Evolutionary conservation across 1,140 invertebrate species (phyloP).

Genomic region (Drosophila hydei): DNA sequence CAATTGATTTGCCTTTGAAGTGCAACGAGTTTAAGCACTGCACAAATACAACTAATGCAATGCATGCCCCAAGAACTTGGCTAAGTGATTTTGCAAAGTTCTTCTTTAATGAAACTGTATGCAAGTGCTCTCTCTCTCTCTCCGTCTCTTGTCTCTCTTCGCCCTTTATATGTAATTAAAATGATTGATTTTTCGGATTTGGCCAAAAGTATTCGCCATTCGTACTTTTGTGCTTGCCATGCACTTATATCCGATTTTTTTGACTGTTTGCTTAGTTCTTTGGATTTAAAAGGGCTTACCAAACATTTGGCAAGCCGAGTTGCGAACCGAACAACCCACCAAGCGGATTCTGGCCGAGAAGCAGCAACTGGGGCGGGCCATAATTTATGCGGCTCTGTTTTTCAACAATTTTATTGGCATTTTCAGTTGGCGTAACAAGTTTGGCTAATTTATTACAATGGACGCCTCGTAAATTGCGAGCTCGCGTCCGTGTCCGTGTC

Average conservation of each 20-base stretch:
- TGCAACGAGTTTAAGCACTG: slow-evolving; percentile 61
- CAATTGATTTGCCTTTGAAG: slow-evolving; percentile 68
- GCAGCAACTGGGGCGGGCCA: slow-evolving; percentile 11
- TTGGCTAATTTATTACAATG: slow-evolving; percentile 70
- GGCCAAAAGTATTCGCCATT: slow-evolving; percentile 3
- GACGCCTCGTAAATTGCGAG: slow-evolving; percentile 60
- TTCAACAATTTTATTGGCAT: slow-evolving; percentile 71
- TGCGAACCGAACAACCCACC: not conserved
- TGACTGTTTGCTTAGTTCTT: not conserved
- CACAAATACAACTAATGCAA: slow-evolving; percentile 71
- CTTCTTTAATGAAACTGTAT: slow-evolving; percentile 39
- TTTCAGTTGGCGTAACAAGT: slow-evolving; percentile 69
- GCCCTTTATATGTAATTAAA: slow-evolving; percentile 48
- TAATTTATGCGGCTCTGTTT: slow-evolving; percentile 62
- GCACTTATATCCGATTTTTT: slow-evolving; percentile 17
- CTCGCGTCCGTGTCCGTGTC: slow-evolving; percentile 3
- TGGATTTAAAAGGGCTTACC: slow-evolving; percentile 11
- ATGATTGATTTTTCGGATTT: slow-evolving; percentile 50
- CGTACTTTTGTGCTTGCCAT: slow-evolving; percentile 19
- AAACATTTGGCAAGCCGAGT: slow-evolving; percentile 8
- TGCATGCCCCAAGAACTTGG: slow-evolving; percentile 51
- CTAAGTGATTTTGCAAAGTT: slow-evolving; percentile 47
- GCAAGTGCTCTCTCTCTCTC: not conserved
- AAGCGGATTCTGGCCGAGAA: not conserved
- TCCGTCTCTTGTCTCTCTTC: not conserved